These are phyloP conservation scores for Sus scrofa DNA, from an alignment of 2,113 vertebrate genomes.

Conservation along the genomic window DNA sequence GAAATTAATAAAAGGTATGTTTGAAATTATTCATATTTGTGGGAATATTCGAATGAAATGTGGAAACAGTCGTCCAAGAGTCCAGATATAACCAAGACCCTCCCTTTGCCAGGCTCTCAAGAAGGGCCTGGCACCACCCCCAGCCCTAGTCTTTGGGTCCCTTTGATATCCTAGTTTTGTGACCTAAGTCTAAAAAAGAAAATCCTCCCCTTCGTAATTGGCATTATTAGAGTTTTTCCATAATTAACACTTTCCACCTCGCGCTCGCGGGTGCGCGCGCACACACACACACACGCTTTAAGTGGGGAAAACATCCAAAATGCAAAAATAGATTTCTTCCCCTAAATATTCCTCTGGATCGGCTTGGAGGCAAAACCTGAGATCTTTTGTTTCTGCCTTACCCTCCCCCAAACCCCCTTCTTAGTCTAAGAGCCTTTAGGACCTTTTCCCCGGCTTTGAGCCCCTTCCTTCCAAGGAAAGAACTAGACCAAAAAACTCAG, in stretches of 20 bases:
- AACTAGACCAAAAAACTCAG: neutral
- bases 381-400: neutral
- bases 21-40: neutral
- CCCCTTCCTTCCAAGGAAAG: neutral
- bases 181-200: neutral
- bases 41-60: neutral
- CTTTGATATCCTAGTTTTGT: neutral
- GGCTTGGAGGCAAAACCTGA: neutral
- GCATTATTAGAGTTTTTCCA: neutral
- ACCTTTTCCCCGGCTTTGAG: neutral
- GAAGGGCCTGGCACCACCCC: neutral
- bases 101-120: neutral
- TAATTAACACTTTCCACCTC: neutral
- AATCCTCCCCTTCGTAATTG: neutral
- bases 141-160: neutral
- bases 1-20: constrained; percentile 15
- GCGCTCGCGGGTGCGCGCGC: no score
- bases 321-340: neutral
- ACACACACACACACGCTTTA: neutral
- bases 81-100: neutral
- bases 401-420: neutral
- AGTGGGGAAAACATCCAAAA: neutral
- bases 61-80: neutral
- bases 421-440: neutral
- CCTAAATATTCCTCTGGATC: neutral